Conservation (phyloP, 2,888 invertebrate species). For the Cantharis lateralis region DNA sequence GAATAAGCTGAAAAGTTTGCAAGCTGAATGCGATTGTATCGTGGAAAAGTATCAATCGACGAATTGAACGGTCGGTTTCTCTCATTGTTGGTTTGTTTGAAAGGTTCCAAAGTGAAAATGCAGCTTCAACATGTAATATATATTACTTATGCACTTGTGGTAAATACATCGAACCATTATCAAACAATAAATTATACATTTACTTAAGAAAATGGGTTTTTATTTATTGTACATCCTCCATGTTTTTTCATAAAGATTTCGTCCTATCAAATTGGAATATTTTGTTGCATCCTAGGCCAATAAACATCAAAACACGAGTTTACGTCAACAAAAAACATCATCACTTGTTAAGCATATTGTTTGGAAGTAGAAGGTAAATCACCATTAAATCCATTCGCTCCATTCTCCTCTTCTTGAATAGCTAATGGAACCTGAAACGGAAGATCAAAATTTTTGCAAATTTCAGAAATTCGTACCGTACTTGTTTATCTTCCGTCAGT, state of each 20-base stretch:
- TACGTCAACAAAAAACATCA: background rate
- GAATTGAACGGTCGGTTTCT: background rate
- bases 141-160: conserved; percentile 5
- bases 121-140: conserved; percentile 15
- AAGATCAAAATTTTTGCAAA: background rate
- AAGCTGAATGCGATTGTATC: conserved; percentile 3
- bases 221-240: background rate
- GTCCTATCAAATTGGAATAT: background rate
- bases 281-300: background rate
- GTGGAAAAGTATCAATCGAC: background rate
- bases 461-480: conserved; percentile 43
- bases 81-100: too few species aligned
- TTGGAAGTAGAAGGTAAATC: conserved; percentile 56
- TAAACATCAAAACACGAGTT: background rate
- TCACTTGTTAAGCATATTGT: conserved; percentile 46
- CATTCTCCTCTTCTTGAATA: conserved; percentile 51
- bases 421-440: conserved; percentile 52
- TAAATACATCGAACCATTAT: conserved; percentile 5
- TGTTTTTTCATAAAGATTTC: background rate
- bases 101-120: too few species aligned
- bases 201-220: background rate
- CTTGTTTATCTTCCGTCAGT: conserved; percentile 80
- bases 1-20: background rate
- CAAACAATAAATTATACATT: background rate
- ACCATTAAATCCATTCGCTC: conserved; percentile 52